A percentile compares a stretch with the other conserved stretches of the same genome.
Conservation (phyloP, 2,113 vertebrate genomes). For the Lagopus muta region DNA sequence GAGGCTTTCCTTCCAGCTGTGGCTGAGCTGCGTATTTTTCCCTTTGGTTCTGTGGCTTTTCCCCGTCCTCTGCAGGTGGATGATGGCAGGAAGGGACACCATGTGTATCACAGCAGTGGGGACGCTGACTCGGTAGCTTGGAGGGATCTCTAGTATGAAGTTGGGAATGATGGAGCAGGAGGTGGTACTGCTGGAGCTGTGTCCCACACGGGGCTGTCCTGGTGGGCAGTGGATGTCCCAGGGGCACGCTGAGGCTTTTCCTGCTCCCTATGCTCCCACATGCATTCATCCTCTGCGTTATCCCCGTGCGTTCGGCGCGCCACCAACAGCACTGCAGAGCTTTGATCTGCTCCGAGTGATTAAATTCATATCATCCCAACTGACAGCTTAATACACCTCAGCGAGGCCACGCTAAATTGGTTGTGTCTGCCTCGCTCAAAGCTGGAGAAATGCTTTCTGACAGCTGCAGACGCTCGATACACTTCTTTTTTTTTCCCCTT, state of each 20-base stretch:
- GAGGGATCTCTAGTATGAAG: background rate
- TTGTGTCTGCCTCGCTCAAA: conserved; percentile 66
- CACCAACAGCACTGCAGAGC: background rate
- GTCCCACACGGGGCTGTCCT: rapidly evolving
- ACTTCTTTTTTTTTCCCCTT: background rate
- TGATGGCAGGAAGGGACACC: background rate
- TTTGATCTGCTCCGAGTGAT: conserved; percentile 64
- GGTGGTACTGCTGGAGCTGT: background rate
- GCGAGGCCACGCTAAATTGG: conserved; percentile 20
- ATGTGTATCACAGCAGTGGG: rapidly evolving
- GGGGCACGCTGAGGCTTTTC: background rate
- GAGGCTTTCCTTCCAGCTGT: background rate
- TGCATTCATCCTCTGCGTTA: background rate
- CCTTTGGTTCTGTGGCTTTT: background rate
- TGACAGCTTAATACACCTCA: conserved; percentile 70
- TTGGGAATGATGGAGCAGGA: background rate
- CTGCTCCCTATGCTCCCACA: rapidly evolving
- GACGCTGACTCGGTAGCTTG: background rate
- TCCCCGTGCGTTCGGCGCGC: background rate
- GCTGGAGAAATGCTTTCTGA: conserved; percentile 61
- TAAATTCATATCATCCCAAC: conserved; percentile 62
- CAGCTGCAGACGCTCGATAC: conserved; percentile 38
- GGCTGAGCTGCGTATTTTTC: background rate
- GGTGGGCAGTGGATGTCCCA: rapidly evolving
- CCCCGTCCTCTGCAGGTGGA: rapidly evolving